Conservation (phyloP, 1,140 invertebrate genomes). For the Watersipora subatra region DNA sequence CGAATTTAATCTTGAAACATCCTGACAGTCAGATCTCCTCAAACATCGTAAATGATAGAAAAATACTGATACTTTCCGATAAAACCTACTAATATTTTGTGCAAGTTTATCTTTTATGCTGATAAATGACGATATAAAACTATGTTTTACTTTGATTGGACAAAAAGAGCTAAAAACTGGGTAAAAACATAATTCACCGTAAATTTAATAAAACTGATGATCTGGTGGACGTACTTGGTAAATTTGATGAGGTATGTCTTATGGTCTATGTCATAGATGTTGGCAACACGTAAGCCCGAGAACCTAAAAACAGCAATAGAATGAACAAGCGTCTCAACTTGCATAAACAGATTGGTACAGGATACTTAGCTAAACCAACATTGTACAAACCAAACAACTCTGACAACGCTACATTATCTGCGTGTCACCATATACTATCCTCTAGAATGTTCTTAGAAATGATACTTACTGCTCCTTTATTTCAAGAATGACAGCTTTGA, state of each 20-base stretch:
- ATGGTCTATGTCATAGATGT: conserved; percentile 93
- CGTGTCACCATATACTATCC: not conserved
- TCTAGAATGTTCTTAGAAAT: not conserved
- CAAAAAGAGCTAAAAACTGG: no score
- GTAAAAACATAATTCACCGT: no score
- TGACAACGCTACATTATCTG: conserved; percentile 2
- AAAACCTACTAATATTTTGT: no score
- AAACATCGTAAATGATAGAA: no score
- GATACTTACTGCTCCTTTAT: conserved; percentile 55
- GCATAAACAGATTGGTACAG: conserved; percentile 8
- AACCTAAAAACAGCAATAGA: conserved; percentile 46
- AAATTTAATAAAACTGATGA: not conserved
- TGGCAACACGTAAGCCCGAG: conserved; percentile 80
- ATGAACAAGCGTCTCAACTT: not conserved
- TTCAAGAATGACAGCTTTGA: conserved; percentile 69
- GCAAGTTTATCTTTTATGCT: no score
- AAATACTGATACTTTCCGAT: no score
- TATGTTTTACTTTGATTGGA: no score
- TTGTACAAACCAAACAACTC: conserved; percentile 10
- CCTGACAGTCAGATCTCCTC: no score
- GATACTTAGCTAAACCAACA: not conserved
- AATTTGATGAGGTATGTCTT: conserved; percentile 90
- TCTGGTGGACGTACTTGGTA: conserved; percentile 36
- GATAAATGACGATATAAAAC: no score
- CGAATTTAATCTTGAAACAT: no score